Conservation (phyloP, 1,140 invertebrate species). For the Orchesella cincta region DNA sequence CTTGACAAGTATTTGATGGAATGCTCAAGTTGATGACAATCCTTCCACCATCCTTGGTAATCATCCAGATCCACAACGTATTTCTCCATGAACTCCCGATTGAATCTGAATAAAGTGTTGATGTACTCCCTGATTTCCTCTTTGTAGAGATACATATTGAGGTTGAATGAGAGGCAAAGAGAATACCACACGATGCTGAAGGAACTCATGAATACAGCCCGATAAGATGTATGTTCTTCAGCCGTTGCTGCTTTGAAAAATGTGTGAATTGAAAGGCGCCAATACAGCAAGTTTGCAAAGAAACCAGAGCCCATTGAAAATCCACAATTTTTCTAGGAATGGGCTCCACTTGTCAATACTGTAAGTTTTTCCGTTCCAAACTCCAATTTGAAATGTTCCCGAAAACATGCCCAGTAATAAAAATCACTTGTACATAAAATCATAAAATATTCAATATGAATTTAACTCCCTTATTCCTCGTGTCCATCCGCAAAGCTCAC, state of each 20-base stretch:
- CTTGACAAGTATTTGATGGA: not conserved
- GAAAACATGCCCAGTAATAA: not conserved
- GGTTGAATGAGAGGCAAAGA: not conserved
- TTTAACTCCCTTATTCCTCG: no score
- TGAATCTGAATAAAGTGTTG: slow-evolving; percentile 23
- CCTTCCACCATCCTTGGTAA: not conserved
- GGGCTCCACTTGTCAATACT: not conserved
- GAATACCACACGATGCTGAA: not conserved
- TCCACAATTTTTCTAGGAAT: not conserved
- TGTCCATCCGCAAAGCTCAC: no score
- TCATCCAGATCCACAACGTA: slow-evolving; percentile 14
- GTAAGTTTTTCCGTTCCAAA: not conserved
- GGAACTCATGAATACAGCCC: not conserved
- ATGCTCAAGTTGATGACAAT: slow-evolving; percentile 9
- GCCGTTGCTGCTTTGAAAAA: not conserved
- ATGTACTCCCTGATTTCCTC: slow-evolving; percentile 28
- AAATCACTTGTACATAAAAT: no score
- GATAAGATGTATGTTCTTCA: not conserved
- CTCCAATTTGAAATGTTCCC: not conserved
- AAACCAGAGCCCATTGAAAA: not conserved
- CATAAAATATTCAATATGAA: no score
- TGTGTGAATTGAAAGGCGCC: not conserved
- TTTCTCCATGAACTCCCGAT: slow-evolving; percentile 5
- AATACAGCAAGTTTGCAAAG: not conserved
- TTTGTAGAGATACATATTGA: not conserved